Conservation (phyloP, 2,888 invertebrate species). For the Platerodrilus igneus region DNA sequence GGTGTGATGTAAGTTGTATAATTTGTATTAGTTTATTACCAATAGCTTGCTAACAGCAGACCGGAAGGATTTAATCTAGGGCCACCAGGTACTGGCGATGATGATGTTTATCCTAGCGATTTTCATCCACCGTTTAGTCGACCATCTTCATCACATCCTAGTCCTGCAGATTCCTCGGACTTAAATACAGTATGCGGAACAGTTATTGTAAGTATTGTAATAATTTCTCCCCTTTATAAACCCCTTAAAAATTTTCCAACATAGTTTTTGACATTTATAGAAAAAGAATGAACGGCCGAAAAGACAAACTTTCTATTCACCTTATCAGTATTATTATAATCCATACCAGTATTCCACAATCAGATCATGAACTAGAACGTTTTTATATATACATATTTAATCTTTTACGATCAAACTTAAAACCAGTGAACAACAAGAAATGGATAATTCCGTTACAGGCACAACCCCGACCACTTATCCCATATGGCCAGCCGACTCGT, state of each 20-base stretch:
- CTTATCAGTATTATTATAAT: conserved; percentile 13
- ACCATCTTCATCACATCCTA: background rate
- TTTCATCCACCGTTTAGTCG: conserved; percentile 24
- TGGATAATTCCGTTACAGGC: conserved; percentile 45
- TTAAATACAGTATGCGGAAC: conserved; percentile 36
- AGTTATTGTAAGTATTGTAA: conserved; percentile 36
- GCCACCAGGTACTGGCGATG: conserved; percentile 31
- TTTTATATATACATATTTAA: conserved; percentile 1
- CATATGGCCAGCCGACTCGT: conserved; percentile 55
- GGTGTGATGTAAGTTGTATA: background rate
- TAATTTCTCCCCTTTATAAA: too few species aligned
- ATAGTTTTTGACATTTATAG: background rate
- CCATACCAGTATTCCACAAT: conserved; percentile 13
- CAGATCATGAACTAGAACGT: conserved; percentile 33
- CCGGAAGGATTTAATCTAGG: conserved; percentile 2
- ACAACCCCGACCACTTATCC: conserved; percentile 55
- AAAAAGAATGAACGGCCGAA: conserved; percentile 8
- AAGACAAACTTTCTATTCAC: conserved; percentile 18
- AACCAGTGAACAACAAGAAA: background rate
- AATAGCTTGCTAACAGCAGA: too few species aligned
- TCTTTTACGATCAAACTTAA: conserved; percentile 1
- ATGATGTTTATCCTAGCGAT: conserved; percentile 40
- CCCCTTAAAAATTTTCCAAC: too few species aligned
- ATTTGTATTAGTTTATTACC: too few species aligned
- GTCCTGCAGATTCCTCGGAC: background rate